Evolutionary conservation across 2,797 vertebrate species (phyloP).

Genomic region (Premnoplex brunnescens): DNA sequence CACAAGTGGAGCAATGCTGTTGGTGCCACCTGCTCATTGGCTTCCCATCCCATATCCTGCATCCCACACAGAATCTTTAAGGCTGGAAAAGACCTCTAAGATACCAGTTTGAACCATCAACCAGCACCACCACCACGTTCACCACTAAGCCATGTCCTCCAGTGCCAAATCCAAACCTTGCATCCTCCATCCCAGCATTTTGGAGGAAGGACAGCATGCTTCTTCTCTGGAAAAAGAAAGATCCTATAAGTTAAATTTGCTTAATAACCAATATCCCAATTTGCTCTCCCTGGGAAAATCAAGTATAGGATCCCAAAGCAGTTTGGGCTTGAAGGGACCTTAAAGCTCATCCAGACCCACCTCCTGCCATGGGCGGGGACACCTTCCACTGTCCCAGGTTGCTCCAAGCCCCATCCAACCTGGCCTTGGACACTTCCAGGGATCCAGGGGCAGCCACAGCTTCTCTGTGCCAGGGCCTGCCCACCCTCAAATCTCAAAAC

Average conservation of each 20-base stretch:
- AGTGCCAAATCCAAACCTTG: not conserved
- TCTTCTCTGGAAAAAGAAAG: not conserved
- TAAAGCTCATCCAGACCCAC: not conserved
- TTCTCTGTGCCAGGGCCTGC: not conserved
- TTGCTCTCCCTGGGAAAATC: not conserved
- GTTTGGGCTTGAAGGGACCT: not conserved
- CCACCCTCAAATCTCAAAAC: not conserved
- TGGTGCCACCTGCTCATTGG: not conserved
- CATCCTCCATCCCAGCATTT: not conserved
- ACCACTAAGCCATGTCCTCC: too few species aligned
- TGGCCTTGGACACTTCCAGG: not conserved
- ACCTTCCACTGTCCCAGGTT: not conserved
- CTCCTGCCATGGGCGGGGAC: not conserved
- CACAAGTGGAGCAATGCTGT: not conserved
- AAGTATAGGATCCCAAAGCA: not conserved
- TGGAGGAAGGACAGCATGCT: not conserved
- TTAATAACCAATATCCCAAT: not conserved
- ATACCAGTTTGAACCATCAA: not conserved
- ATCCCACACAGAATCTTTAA: not conserved
- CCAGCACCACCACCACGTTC: not conserved
- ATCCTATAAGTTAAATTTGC: not conserved
- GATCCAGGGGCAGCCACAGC: not conserved
- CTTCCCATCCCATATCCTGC: not conserved
- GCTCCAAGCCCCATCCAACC: not conserved
- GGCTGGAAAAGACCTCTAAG: not conserved